Conservation (phyloP, 2,797 vertebrate species). For the Pogoniulus pusillus region DNA sequence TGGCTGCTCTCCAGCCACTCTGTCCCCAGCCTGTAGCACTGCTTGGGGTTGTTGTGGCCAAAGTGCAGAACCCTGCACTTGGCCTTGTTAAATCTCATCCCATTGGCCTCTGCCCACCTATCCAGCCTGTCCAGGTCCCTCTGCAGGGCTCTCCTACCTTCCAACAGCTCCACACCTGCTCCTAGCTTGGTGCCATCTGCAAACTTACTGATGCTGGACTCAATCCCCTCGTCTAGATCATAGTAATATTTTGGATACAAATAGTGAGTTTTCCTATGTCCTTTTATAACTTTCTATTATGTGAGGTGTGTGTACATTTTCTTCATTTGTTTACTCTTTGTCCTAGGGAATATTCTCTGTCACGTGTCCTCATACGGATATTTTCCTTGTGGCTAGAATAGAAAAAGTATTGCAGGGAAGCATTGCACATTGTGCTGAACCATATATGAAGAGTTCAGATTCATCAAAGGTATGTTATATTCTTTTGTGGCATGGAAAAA, state of each 20-base stretch:
- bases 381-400: slow-evolving; percentile 94
- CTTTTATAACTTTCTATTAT: not conserved
- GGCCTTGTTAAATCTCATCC: too few species aligned
- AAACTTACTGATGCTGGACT: too few species aligned
- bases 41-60: too few species aligned
- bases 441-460: slow-evolving; percentile 97
- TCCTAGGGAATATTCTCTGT: slow-evolving; percentile 93
- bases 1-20: too few species aligned
- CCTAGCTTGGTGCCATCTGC: too few species aligned
- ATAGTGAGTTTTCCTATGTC: not conserved
- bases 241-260: not conserved
- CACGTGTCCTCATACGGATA: slow-evolving; percentile 94
- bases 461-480: slow-evolving; percentile 86
- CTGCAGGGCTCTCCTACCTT: too few species aligned
- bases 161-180: too few species aligned
- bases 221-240: too few species aligned
- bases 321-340: not conserved
- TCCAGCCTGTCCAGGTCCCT: too few species aligned
- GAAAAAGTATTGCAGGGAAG: slow-evolving; percentile 97
- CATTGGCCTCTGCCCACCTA: too few species aligned
- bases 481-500: not conserved
- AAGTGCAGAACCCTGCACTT: too few species aligned
- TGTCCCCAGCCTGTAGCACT: too few species aligned
- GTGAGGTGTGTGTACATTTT: not conserved
- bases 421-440: slow-evolving; percentile 93